Conservation (phyloP, 2,888 invertebrate species). For the Electrophaes corylata region DNA sequence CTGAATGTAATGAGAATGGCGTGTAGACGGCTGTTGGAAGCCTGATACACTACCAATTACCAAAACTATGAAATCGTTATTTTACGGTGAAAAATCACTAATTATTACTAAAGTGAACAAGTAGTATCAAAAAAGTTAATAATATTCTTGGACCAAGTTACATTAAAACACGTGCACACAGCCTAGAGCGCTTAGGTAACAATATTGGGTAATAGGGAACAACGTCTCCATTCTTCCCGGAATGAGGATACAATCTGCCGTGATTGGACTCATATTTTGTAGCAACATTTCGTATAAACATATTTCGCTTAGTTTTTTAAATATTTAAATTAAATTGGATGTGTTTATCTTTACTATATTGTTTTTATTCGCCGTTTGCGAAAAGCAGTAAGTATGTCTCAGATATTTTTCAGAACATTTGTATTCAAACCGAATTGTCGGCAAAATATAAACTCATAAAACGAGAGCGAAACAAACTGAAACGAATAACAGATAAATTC, state of each 20-base stretch:
- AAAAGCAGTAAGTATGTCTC: not conserved
- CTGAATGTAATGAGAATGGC: not conserved
- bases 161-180: conserved; percentile 27
- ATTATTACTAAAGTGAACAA: not conserved
- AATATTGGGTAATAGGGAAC: conserved; percentile 28
- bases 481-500: conserved; percentile 13
- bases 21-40: no score
- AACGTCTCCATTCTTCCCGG: conserved; percentile 23
- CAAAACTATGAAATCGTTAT: no score
- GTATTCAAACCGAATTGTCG: conserved; percentile 8
- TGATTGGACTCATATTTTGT: conserved; percentile 30
- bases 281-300: conserved; percentile 3
- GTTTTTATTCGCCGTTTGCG: not conserved
- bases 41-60: no score
- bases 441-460: conserved; percentile 21
- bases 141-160: conserved; percentile 7
- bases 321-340: not conserved
- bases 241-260: conserved; percentile 25
- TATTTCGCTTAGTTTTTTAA: not conserved
- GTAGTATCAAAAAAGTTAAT: conserved; percentile 2
- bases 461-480: conserved; percentile 3
- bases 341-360: not conserved
- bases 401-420: not conserved
- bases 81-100: no score
- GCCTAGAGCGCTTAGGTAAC: conserved; percentile 20